Conservation (phyloP, 2,888 invertebrate species). For the Limulus polyphemus region DNA sequence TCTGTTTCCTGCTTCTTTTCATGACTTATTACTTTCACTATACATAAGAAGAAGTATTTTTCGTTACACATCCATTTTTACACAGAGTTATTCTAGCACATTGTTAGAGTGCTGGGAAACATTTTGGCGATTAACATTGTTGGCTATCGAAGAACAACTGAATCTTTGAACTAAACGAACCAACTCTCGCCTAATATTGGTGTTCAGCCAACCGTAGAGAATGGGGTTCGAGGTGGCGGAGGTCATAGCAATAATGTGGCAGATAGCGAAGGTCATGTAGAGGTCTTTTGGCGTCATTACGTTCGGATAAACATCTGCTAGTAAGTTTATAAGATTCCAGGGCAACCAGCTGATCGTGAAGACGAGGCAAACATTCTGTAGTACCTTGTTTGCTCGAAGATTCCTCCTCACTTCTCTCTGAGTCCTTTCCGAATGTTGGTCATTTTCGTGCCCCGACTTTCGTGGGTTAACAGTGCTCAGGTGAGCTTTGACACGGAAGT, state of each 20-base stretch:
- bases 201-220: slow-evolving; percentile 49
- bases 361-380: slow-evolving; percentile 44
- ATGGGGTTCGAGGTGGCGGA: slow-evolving; percentile 48
- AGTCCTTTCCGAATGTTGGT: slow-evolving; percentile 6
- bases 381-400: slow-evolving; percentile 37
- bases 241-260: slow-evolving; percentile 46
- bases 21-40: no score
- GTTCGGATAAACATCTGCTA: slow-evolving; percentile 36
- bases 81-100: no score
- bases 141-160: no score
- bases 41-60: no score
- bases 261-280: slow-evolving; percentile 40
- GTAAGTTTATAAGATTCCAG: slow-evolving; percentile 43
- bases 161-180: no score
- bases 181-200: slow-evolving; percentile 40
- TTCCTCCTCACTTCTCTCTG: slow-evolving; percentile 28
- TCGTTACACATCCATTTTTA: no score
- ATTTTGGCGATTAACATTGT: no score
- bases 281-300: slow-evolving; percentile 26
- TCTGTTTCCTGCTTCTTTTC: no score
- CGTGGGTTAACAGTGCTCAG: not conserved
- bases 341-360: slow-evolving; percentile 48
- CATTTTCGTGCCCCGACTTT: no score
- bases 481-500: not conserved
- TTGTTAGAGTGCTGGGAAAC: no score